phyloP scores from a whole-genome alignment of 2,113 vertebrate species.

The Reinhardtius hippoglossoides region DNA sequence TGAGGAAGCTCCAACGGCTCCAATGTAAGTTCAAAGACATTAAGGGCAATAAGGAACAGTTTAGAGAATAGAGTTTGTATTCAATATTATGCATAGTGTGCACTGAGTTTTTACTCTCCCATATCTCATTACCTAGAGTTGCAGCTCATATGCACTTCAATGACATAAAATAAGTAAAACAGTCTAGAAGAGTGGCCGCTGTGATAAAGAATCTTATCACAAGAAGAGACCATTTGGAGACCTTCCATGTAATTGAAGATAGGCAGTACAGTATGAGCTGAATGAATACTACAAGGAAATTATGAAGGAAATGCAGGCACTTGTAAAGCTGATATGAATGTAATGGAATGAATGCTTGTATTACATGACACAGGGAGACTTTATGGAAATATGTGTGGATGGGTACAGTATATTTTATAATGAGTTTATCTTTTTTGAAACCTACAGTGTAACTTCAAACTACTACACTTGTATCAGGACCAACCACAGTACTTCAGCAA shows the following conservation, averaged over 20 bases:
- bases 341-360: not conserved
- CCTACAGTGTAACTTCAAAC: no score
- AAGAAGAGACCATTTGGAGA: not conserved
- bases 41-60: not conserved
- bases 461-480: no score
- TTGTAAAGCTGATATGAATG: not conserved
- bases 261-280: not conserved
- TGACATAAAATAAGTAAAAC: not conserved
- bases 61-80: conserved; percentile 1
- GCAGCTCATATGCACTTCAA: not conserved
- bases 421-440: no score
- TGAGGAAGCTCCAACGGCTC: not conserved
- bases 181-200: not conserved
- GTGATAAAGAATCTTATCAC: not conserved
- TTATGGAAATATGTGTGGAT: no score
- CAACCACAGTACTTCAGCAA: no score
- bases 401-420: no score
- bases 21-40: not conserved
- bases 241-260: not conserved
- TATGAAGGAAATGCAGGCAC: no score
- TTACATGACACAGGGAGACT: no score
- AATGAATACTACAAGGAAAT: not conserved
- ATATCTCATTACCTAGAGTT: not conserved
- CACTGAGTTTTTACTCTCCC: not conserved
- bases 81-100: not conserved